These are phyloP conservation scores for Styela clava DNA, from an alignment of 23 tunicate species.

Conservation along the genomic window DNA sequence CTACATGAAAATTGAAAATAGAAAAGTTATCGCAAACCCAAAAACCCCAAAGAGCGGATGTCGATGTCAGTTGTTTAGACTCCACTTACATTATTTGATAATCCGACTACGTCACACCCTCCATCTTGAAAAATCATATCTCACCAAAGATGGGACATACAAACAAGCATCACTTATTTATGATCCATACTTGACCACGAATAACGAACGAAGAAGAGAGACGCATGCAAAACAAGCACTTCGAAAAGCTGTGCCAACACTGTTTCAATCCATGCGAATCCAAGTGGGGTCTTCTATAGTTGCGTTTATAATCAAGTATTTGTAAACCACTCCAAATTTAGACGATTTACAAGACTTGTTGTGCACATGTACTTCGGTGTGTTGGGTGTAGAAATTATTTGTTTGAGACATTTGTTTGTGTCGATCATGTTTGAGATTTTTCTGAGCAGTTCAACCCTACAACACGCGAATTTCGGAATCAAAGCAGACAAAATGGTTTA, in stretches of 20 bases:
- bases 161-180: not conserved
- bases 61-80: not conserved
- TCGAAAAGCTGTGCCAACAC: not conserved
- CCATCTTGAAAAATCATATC: too few relatives aligned
- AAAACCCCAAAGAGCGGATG: not conserved
- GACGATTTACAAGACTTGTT: not conserved
- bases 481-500: too few relatives aligned
- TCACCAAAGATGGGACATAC: too few relatives aligned
- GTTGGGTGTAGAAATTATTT: too few relatives aligned
- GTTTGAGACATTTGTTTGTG: too few relatives aligned
- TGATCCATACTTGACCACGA: not conserved
- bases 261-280: not conserved
- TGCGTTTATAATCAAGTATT: not conserved
- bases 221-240: not conserved
- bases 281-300: not conserved
- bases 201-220: not conserved
- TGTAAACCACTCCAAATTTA: not conserved
- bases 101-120: not conserved
- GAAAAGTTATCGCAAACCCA: not conserved
- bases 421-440: too few relatives aligned
- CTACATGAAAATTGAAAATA: not conserved
- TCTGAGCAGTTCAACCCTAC: too few relatives aligned
- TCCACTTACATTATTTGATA: not conserved
- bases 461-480: too few relatives aligned
- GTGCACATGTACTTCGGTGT: too few relatives aligned